Conservation (phyloP, 2,888 invertebrate species). For the Megaustenia siamemsis region DNA sequence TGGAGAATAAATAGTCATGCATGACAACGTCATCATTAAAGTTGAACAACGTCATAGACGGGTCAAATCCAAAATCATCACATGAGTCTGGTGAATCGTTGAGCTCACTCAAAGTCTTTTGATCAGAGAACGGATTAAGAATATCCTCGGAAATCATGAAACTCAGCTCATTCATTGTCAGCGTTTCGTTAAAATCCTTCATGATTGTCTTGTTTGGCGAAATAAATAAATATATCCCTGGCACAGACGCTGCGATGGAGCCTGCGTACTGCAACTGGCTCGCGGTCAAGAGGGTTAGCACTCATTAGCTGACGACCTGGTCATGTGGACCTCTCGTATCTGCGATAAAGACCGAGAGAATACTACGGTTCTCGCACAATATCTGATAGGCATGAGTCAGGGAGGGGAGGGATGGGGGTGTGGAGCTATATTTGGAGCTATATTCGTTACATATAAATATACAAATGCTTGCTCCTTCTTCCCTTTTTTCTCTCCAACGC, state of each 20-base stretch:
- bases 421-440: not conserved
- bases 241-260: not conserved
- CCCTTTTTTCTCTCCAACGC: not conserved
- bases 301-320: not conserved
- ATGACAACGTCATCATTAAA: conserved; percentile 73
- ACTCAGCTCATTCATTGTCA: conserved; percentile 40
- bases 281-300: conserved; percentile 11
- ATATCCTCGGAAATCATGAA: conserved; percentile 36
- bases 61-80: conserved; percentile 53
- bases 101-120: conserved; percentile 42
- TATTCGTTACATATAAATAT: not conserved
- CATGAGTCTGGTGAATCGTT: conserved; percentile 30
- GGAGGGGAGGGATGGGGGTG: not conserved
- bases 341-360: not conserved
- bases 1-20: conserved; percentile 75
- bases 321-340: not conserved
- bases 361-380: not conserved
- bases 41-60: conserved; percentile 65
- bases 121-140: conserved; percentile 44
- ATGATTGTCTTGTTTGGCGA: not conserved
- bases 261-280: not conserved
- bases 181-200: conserved; percentile 38
- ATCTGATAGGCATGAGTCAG: not conserved
- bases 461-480: not conserved
- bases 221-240: not conserved